Conservation (phyloP, 2,113 vertebrate species). For the Acinonyx jubatus region DNA sequence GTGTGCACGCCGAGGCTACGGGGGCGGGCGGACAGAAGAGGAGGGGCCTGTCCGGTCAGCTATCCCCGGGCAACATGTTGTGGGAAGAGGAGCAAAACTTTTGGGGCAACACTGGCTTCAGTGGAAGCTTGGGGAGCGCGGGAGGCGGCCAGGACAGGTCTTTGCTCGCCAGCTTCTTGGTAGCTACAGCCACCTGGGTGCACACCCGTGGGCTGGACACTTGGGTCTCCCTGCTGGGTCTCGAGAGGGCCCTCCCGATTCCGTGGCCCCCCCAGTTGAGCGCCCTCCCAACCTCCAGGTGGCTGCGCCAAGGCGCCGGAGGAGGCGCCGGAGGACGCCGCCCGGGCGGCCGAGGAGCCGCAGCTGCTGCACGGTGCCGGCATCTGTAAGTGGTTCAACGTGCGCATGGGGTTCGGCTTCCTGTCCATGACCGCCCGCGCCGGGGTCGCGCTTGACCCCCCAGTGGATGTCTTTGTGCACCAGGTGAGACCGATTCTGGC, state of each 20-base stretch:
- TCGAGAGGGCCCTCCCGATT: not conserved
- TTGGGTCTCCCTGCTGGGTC: not conserved
- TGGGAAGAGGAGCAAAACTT: conserved; percentile 76
- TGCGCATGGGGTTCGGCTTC: conserved; percentile 99
- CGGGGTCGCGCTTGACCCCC: conserved; percentile 92
- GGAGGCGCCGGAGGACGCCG: conserved; percentile 84
- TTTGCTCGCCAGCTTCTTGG: not conserved
- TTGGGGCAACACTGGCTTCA: conserved; percentile 64
- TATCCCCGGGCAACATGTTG: conserved; percentile 51
- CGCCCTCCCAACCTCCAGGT: conserved; percentile 83
- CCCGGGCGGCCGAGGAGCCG: conserved; percentile 84
- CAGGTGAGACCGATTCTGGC: conserved; percentile 88
- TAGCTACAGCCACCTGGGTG: conserved; percentile 14
- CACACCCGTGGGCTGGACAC: not conserved
- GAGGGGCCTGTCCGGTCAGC: conserved; percentile 61
- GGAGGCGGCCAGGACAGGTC: conserved; percentile 44
- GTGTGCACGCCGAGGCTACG: not conserved
- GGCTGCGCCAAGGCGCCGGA: conserved; percentile 91
- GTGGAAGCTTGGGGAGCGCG: conserved; percentile 39
- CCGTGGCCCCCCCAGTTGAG: conserved; percentile 38
- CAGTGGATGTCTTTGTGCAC: conserved; percentile 98
- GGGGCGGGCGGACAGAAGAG: conserved; percentile 55
- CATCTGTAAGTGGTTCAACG: conserved; percentile 99
- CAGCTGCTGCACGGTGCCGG: conserved; percentile 91
- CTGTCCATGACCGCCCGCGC: conserved; percentile 96